Evolutionary conservation across 2,797 vertebrate genomes (phyloP).

Genomic region (Heteromormyrus szaboi): DNA sequence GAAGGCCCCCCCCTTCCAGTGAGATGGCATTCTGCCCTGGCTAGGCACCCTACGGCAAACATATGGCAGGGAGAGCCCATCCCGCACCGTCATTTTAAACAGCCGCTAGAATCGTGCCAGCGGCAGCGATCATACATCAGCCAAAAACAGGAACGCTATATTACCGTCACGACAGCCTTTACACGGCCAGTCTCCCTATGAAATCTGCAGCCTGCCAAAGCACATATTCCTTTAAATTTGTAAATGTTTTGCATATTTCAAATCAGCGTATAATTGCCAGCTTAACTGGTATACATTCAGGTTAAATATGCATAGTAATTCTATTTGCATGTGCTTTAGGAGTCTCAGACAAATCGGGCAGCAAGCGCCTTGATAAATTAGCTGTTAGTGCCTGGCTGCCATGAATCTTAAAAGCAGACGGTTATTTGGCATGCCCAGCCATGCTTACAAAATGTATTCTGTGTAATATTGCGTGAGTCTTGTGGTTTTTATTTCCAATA

Average conservation of each 20-base stretch:
- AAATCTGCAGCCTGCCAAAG: not conserved
- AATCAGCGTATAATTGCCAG: not conserved
- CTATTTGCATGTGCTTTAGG: slow-evolving; percentile 3
- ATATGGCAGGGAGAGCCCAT: not conserved
- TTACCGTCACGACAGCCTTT: not conserved
- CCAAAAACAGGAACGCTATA: not conserved
- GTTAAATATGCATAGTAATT: slow-evolving; percentile 3
- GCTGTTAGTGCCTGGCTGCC: not conserved
- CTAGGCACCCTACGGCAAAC: not conserved
- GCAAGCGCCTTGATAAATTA: not conserved
- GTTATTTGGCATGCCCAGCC: not conserved
- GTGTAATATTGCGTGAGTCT: not conserved
- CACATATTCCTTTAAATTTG: not conserved
- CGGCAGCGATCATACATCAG: not conserved
- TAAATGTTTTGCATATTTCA: not conserved
- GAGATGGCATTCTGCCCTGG: not conserved
- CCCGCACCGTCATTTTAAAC: not conserved
- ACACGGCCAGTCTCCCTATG: not conserved
- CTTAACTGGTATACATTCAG: not conserved
- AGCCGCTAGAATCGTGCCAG: not conserved
- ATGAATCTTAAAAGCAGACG: not conserved
- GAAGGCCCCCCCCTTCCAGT: not conserved
- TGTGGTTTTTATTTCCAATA: not conserved
- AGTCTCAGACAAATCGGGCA: not conserved
- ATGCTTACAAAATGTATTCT: not conserved